These are phyloP conservation scores for Tretioscincus oriximinensis DNA, from an alignment of 2,113 vertebrate species.

Conservation along the genomic window DNA sequence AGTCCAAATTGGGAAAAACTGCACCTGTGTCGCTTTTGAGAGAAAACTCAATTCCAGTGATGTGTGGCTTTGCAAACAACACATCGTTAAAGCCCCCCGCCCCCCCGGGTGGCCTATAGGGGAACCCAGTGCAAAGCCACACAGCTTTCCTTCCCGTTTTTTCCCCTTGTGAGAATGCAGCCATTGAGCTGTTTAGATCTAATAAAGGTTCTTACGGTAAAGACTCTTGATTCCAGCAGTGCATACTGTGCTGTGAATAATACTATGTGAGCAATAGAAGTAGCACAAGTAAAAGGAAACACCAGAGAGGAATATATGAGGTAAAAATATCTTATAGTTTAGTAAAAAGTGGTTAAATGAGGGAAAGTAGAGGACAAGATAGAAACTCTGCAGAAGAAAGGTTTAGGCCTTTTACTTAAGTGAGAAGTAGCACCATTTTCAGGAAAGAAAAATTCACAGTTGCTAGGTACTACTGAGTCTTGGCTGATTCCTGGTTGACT, in stretches of 20 bases:
- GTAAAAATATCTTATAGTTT: not conserved
- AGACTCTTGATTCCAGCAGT: not conserved
- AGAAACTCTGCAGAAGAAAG: not conserved
- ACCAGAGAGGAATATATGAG: not conserved
- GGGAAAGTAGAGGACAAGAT: not conserved
- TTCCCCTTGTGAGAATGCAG: too few relatives aligned
- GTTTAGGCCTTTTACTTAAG: not conserved
- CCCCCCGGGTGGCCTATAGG: too few relatives aligned
- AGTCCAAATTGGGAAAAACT: too few relatives aligned
- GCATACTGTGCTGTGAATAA: not conserved
- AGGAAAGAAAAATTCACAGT: not conserved
- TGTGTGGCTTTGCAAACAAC: too few relatives aligned
- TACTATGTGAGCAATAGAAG: not conserved
- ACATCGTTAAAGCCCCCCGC: too few relatives aligned
- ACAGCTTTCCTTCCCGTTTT: too few relatives aligned
- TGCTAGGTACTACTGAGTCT: too few relatives aligned
- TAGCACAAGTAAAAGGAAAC: not conserved
- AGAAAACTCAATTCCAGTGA: too few relatives aligned
- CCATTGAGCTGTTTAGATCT: not conserved
- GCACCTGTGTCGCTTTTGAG: too few relatives aligned
- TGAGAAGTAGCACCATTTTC: too few relatives aligned
- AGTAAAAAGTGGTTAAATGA: not conserved
- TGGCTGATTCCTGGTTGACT: too few relatives aligned
- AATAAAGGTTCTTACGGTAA: not conserved
- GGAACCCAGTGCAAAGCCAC: too few relatives aligned